phyloP scores from a whole-genome alignment of 2,888 invertebrate species.

The Asteroscopus sphinx region DNA sequence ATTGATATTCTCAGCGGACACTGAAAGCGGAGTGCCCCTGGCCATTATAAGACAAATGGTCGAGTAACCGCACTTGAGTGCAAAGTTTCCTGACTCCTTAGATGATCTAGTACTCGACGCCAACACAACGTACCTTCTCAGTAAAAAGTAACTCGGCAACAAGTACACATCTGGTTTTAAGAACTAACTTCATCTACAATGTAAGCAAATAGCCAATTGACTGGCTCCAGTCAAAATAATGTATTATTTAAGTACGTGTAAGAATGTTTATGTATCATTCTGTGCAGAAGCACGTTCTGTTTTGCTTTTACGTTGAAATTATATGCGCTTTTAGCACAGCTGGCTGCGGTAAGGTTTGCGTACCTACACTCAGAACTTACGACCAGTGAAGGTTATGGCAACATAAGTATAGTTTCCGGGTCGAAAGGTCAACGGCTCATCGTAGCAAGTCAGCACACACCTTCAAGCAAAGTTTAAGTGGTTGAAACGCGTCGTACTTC shows the following conservation, averaged over 20 bases:
- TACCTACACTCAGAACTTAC: conserved; percentile 19
- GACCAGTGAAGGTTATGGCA: conserved; percentile 69
- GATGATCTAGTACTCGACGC: conserved; percentile 32
- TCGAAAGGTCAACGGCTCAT: conserved; percentile 73
- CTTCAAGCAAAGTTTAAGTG: conserved; percentile 31
- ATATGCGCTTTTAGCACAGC: conserved; percentile 31
- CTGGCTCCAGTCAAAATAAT: conserved; percentile 36
- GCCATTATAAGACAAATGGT: conserved; percentile 65
- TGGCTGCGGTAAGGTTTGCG: conserved; percentile 27
- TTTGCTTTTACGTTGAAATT: conserved; percentile 28
- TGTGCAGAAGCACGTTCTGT: conserved; percentile 44
- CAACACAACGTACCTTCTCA: background rate
- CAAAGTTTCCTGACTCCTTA: conserved; percentile 47
- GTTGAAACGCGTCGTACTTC: conserved; percentile 24
- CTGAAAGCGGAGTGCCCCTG: conserved; percentile 66
- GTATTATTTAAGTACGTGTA: conserved; percentile 37
- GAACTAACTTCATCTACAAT: conserved; percentile 10
- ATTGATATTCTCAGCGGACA: conserved; percentile 75
- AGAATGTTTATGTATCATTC: conserved; percentile 41
- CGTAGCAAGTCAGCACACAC: too few species aligned
- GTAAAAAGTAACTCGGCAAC: conserved; percentile 35
- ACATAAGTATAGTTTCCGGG: conserved; percentile 70
- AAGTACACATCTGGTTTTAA: conserved; percentile 18
- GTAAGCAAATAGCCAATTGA: conserved; percentile 33
- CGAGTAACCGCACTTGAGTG: conserved; percentile 55